Conservation (phyloP, 2,113 vertebrate genomes). For the Chloropsis cyanopogon region DNA sequence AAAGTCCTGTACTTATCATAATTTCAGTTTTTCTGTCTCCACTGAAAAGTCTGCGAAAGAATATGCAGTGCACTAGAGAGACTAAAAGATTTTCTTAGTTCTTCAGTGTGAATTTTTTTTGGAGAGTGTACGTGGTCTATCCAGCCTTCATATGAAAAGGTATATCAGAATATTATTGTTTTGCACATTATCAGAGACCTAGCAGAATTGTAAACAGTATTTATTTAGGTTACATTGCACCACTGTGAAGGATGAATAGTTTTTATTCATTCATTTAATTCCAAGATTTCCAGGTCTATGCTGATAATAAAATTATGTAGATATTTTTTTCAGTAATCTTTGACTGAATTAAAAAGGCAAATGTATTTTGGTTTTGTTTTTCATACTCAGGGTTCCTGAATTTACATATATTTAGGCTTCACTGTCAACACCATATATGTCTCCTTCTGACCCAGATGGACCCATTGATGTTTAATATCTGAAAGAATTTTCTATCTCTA, state of each 20-base stretch:
- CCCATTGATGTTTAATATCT: neutral
- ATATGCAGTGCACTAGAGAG: neutral
- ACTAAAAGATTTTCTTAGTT: neutral
- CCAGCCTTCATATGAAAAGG: neutral
- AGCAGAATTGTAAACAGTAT: neutral
- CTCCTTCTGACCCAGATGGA: neutral
- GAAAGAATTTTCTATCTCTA: neutral
- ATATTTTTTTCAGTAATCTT: neutral
- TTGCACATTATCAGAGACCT: neutral
- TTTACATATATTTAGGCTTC: neutral
- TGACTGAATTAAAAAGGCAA: neutral
- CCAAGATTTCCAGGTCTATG: neutral
- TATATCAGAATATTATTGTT: neutral
- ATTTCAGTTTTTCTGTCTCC: neutral
- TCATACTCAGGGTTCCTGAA: neutral
- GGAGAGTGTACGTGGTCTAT: neutral
- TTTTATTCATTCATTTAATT: neutral
- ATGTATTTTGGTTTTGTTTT: neutral
- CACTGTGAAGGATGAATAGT: neutral
- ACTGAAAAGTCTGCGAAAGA: neutral
- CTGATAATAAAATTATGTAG: neutral
- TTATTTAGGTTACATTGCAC: neutral
- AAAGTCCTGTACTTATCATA: conserved; percentile 51
- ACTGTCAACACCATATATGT: accelerated
- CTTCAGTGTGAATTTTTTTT: neutral